phyloP scores from a whole-genome alignment of 1,140 invertebrate species.

The Bombus ignitus region DNA sequence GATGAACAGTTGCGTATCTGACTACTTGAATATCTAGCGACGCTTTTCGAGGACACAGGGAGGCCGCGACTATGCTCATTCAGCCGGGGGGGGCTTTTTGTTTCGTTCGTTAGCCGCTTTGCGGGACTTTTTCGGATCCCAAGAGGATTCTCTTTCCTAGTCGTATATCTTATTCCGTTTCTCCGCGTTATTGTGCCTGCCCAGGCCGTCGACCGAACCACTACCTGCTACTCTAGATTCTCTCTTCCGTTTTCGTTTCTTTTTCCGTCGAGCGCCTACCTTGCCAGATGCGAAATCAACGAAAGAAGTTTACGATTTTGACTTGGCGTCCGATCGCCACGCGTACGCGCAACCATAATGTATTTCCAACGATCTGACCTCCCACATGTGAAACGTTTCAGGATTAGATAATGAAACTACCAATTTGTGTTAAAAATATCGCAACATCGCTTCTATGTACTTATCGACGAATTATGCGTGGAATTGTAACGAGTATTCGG shows the following conservation, averaged over 20 bases:
- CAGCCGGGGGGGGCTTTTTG: slow-evolving; percentile 46
- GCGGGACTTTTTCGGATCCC: slow-evolving; percentile 57
- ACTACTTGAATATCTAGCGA: slow-evolving; percentile 14
- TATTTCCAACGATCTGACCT: not conserved
- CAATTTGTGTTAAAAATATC: not conserved
- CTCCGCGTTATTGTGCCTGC: slow-evolving; percentile 60
- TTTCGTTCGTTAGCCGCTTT: slow-evolving; percentile 59
- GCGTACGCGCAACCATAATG: slow-evolving; percentile 1
- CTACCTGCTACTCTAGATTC: slow-evolving; percentile 74
- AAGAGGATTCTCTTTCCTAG: slow-evolving; percentile 52
- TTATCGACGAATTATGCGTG: not conserved
- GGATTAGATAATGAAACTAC: not conserved
- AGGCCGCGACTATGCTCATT: slow-evolving; percentile 43
- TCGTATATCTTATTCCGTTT: slow-evolving; percentile 70
- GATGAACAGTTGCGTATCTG: slow-evolving; percentile 22
- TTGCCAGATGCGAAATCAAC: slow-evolving; percentile 7
- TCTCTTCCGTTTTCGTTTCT: slow-evolving; percentile 61
- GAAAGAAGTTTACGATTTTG: slow-evolving; percentile 13
- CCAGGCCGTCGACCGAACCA: slow-evolving; percentile 60
- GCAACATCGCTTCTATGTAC: not conserved
- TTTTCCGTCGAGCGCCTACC: not conserved
- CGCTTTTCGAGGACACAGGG: not conserved
- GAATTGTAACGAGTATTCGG: not conserved
- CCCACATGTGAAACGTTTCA: not conserved
- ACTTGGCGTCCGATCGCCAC: slow-evolving; percentile 8